Evolutionary conservation across 2,113 vertebrate species (phyloP).

Genomic region (Scomber japonicus): DNA sequence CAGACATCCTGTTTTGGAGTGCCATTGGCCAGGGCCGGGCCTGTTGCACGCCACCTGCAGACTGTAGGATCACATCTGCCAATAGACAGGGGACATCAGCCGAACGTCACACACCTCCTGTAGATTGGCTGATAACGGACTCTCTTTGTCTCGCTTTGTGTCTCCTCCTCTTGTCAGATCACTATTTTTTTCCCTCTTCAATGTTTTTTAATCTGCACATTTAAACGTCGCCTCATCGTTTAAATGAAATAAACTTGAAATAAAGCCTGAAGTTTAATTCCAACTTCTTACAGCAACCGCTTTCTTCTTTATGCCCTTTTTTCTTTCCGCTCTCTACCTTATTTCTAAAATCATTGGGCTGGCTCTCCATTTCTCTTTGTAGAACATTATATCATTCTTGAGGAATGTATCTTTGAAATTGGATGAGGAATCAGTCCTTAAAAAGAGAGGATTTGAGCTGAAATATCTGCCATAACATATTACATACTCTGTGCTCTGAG

Average conservation of each 20-base stretch:
- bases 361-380: slow-evolving; percentile 21
- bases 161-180: not conserved
- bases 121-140: slow-evolving; percentile 15
- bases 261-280: not conserved
- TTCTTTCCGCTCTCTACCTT: not conserved
- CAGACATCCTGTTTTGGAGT: slow-evolving; percentile 85
- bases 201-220: not conserved
- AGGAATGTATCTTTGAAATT: slow-evolving; percentile 32
- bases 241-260: not conserved
- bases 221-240: not conserved
- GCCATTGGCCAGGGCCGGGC: slow-evolving; percentile 60
- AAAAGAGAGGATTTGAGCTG: slow-evolving; percentile 11
- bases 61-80: slow-evolving; percentile 66
- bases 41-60: slow-evolving; percentile 76
- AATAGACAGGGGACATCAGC: slow-evolving; percentile 48
- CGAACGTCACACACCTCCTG: slow-evolving; percentile 52
- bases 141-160: slow-evolving; percentile 24
- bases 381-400: slow-evolving; percentile 27
- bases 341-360: slow-evolving; percentile 11
- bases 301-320: not conserved
- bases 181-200: not conserved
- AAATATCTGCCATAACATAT: slow-evolving; percentile 10
- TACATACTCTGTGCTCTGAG: not conserved
- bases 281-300: not conserved
- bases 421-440: slow-evolving; percentile 1